Base-by-base conservation (phyloP, 2,113 vertebrate genomes). In the Sprattus sprattus region DNA sequence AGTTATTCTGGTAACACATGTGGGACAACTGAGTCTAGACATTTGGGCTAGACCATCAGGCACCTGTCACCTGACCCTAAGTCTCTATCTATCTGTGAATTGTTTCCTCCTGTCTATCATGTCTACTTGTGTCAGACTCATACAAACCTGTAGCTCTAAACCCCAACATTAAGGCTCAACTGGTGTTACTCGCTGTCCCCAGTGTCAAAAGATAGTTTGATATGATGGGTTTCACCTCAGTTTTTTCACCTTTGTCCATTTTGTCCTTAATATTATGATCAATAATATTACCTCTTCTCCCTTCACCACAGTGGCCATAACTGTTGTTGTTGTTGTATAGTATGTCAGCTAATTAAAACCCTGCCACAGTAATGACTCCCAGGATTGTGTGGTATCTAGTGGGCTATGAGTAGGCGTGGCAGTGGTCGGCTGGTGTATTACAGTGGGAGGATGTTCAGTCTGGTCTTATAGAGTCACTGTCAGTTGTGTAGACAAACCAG, bases 321-420 rank as follows among this genome's bases (percentile, higher is more conserved):
- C 89, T 87, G 90, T 89, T 90, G n/a, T n/a, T n/a, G n/a, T n/a
- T n/a, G n/a, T n/a, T n/a, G n/a, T n/a, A n/a, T n/a, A 92, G 92
- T 91, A 93, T 94, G 92, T 93, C 93, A 92, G 89, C 92, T 92
- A 92, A 95, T 94, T 93, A 91, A 92, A 90, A 93, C 85, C 83
- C 87, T 88, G 88, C 75, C 85, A 85, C 81, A 85, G 85, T 85
- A 92, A 90, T 89, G 86, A 89, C 90, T 93, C 86, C 89, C 50
- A 15, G 50, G 46, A 47, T 47, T 47, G 46, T 10, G 46, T 10
- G 5, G 46, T 47, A 47, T 47, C 46, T 47, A 47, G 46, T 47
- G 46, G 46, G 46, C 46, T 7, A 46, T 46, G 46, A 46, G 46
- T 3, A 46, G 46, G 46, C 46, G 46, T 46, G 46, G 46, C n/a